Conservation (phyloP, 2,113 vertebrate genomes). For the Martes martes region DNA sequence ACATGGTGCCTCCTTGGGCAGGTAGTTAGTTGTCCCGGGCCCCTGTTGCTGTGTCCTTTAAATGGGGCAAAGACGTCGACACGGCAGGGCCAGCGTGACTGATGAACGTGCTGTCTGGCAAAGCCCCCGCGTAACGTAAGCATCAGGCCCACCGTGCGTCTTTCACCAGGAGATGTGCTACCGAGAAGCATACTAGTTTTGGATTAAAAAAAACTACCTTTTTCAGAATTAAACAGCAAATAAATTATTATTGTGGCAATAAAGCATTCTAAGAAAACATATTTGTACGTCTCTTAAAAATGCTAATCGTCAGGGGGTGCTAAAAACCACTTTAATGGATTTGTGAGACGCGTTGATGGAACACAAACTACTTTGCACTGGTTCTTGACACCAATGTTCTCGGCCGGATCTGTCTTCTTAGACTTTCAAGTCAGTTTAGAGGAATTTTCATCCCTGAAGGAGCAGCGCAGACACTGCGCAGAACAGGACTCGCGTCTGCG, state of each 20-base stretch:
- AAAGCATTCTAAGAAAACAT: not conserved
- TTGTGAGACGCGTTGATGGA: not conserved
- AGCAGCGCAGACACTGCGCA: rapidly evolving
- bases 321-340: rapidly evolving
- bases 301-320: rapidly evolving
- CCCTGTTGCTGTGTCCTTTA: too few species aligned
- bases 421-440: rapidly evolving
- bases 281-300: not conserved
- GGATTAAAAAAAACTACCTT: not conserved
- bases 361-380: rapidly evolving
- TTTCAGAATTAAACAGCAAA: not conserved
- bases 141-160: not conserved
- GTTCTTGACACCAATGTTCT: rapidly evolving
- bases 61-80: rapidly evolving
- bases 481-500: rapidly evolving
- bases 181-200: not conserved
- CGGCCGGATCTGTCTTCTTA: rapidly evolving
- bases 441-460: rapidly evolving
- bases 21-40: rapidly evolving
- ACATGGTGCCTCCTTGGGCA: rapidly evolving
- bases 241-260: not conserved
- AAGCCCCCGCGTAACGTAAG: rapidly evolving
- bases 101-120: rapidly evolving
- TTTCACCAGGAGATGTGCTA: too few species aligned
- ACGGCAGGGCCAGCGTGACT: rapidly evolving